These are phyloP conservation scores for Carcharodon carcharias DNA, from an alignment of 2,797 vertebrate species.

Conservation along the genomic window DNA sequence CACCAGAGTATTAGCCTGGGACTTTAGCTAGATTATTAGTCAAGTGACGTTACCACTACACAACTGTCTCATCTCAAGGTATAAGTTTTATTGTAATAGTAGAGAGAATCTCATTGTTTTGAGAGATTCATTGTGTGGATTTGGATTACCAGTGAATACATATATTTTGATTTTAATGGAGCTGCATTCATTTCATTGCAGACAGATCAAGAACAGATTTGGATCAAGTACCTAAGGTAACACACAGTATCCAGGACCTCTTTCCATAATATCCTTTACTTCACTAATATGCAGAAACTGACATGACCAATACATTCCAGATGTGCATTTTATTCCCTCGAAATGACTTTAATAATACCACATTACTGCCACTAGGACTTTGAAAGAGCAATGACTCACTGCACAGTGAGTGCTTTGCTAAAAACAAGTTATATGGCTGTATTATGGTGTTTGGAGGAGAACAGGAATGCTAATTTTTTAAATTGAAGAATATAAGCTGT, in stretches of 20 bases:
- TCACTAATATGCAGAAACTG: neutral
- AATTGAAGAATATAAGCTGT: neutral
- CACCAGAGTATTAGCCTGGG: no score
- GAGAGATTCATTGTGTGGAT: neutral
- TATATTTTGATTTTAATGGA: neutral
- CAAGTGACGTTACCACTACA: no score
- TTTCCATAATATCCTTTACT: no score
- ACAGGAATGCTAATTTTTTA: neutral
- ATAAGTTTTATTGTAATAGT: neutral
- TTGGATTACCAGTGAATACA: neutral
- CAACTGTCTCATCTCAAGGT: neutral
- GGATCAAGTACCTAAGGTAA: slow-evolving; percentile 97
- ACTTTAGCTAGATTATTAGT: no score
- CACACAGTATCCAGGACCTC: neutral
- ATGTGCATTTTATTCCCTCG: neutral
- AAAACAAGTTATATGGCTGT: neutral
- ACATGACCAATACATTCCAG: neutral
- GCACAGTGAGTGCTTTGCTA: neutral
- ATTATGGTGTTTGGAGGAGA: neutral
- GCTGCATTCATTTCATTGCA: slow-evolving; percentile 51
- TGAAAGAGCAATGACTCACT: no score
- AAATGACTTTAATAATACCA: neutral
- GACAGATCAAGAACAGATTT: slow-evolving; percentile 92
- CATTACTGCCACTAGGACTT: neutral
- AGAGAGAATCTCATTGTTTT: neutral